Evolutionary conservation across 2,888 invertebrate genomes (phyloP).

Genomic region (Sceliomorpha sp.): DNA sequence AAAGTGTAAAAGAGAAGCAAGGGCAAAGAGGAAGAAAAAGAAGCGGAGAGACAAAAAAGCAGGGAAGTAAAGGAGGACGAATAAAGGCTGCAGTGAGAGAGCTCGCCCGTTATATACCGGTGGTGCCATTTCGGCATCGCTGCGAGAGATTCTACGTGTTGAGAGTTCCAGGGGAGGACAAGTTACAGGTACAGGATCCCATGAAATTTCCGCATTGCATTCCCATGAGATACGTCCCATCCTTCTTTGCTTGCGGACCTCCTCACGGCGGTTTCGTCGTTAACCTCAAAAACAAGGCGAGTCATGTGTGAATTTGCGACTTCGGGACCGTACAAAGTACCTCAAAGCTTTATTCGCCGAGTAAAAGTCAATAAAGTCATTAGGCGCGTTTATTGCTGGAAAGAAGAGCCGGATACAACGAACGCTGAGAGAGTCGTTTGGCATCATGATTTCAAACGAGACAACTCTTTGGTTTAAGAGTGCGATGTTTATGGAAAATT

Average conservation of each 20-base stretch:
- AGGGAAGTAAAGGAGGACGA: constrained; percentile 56
- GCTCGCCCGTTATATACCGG: constrained; percentile 59
- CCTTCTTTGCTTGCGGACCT: constrained; percentile 47
- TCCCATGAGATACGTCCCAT: constrained; percentile 71
- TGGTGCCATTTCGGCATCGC: constrained; percentile 52
- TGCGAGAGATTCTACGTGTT: constrained; percentile 53
- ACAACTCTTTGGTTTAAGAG: background rate
- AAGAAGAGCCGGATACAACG: background rate
- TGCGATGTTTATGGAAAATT: too few species aligned
- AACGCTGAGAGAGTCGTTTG: background rate
- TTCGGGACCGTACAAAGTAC: constrained; percentile 25
- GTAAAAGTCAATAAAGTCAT: constrained; percentile 19
- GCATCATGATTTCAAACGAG: background rate
- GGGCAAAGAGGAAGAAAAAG: constrained; percentile 40
- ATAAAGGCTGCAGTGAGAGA: constrained; percentile 55
- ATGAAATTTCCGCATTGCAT: constrained; percentile 75
- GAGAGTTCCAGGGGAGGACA: constrained; percentile 50
- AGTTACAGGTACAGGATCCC: constrained; percentile 59
- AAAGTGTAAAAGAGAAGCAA: constrained; percentile 48
- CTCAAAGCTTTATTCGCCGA: constrained; percentile 15
- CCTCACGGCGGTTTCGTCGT: constrained; percentile 41
- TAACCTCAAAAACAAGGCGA: constrained; percentile 47
- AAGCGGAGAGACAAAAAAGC: constrained; percentile 22
- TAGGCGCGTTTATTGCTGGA: constrained; percentile 7
- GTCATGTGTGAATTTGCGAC: constrained; percentile 45